These are phyloP conservation scores for Ailurus styani DNA, from an alignment of 2,113 vertebrate genomes.

Conservation along the genomic window DNA sequence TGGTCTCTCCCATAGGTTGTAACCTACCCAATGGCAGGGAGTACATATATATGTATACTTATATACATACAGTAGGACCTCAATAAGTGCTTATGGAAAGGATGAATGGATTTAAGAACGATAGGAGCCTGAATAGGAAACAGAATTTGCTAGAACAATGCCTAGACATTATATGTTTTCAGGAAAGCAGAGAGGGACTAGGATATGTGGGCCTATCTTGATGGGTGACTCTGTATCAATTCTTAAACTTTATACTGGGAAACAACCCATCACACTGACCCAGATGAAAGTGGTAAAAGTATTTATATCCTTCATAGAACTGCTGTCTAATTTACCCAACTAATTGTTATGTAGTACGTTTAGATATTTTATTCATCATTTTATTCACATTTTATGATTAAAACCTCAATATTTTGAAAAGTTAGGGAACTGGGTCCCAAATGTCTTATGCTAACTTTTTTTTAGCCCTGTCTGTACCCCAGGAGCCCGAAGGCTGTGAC, in stretches of 20 bases:
- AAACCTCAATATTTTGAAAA: slow-evolving; percentile 60
- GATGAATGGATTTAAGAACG: neutral
- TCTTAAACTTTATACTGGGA: slow-evolving; percentile 17
- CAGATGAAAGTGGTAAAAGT: neutral
- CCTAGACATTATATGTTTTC: neutral
- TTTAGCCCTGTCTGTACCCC: slow-evolving; percentile 54
- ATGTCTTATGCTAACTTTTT: slow-evolving; percentile 64
- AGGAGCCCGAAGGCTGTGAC: slow-evolving; percentile 75
- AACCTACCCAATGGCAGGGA: neutral
- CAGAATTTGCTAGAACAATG: neutral
- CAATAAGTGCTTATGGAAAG: neutral
- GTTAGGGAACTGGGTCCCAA: slow-evolving; percentile 31
- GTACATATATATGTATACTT: neutral
- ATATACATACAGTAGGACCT: neutral
- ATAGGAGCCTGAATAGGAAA: neutral
- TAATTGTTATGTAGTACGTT: neutral
- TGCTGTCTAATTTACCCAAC: neutral
- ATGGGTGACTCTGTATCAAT: neutral
- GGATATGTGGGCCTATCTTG: neutral
- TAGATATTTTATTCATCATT: slow-evolving; percentile 31
- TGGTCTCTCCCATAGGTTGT: neutral
- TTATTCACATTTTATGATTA: slow-evolving; percentile 34
- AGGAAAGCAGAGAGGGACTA: neutral
- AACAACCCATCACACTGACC: neutral
- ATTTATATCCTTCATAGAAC: neutral